A percentile compares a stretch with the other conserved stretches of the same genome.
Conservation (phyloP, 2,888 invertebrate species). For the Cheilosia urbana region DNA sequence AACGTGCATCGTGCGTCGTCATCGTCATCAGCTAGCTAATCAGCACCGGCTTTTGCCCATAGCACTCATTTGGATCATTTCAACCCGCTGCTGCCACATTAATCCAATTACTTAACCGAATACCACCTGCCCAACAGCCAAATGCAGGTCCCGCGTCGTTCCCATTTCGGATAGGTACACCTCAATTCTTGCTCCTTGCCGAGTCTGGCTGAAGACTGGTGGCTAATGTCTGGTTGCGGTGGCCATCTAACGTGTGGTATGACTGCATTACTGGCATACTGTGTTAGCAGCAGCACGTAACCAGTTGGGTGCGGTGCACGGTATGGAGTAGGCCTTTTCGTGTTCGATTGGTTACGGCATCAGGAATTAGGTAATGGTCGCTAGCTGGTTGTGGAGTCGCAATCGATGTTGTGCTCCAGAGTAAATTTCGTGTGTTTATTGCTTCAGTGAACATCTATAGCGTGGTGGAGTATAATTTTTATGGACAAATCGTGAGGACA, state of each 20-base stretch:
- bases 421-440: slow-evolving; percentile 1
- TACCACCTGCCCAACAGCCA: slow-evolving; percentile 55
- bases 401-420: slow-evolving; percentile 11
- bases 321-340: slow-evolving; percentile 41
- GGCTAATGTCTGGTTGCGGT: slow-evolving; percentile 16
- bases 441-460: background rate
- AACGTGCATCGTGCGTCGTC: slow-evolving; percentile 16
- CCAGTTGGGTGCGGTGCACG: slow-evolving; percentile 46
- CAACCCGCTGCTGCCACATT: slow-evolving; percentile 50
- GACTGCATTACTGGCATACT: background rate
- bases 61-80: slow-evolving; percentile 44
- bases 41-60: slow-evolving; percentile 23
- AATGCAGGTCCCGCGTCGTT: slow-evolving; percentile 49
- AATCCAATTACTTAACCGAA: slow-evolving; percentile 72
- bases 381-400: background rate
- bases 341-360: slow-evolving; percentile 68
- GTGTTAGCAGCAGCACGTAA: slow-evolving; percentile 35
- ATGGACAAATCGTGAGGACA: slow-evolving; percentile 33
- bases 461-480: background rate
- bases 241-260: slow-evolving; percentile 9
- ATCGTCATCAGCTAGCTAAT: slow-evolving; percentile 31
- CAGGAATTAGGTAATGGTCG: slow-evolving; percentile 65
- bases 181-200: slow-evolving; percentile 67
- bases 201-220: slow-evolving; percentile 11
- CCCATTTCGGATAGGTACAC: slow-evolving; percentile 61